Conservation (phyloP, 2,797 vertebrate species). For the Anguilla marmorata region DNA sequence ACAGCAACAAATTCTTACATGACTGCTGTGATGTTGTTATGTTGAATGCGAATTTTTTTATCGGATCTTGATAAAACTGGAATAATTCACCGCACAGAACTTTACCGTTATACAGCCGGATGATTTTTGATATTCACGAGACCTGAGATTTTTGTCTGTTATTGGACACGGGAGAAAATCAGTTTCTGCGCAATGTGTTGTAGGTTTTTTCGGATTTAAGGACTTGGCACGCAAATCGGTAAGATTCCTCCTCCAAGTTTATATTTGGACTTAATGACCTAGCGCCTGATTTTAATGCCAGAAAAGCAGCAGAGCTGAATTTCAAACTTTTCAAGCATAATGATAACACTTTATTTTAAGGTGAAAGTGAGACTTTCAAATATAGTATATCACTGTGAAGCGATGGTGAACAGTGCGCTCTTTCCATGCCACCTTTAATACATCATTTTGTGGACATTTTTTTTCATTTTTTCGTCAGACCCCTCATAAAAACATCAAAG, state of each 20-base stretch:
- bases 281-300: not conserved
- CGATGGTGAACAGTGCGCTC: not conserved
- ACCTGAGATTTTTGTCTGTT: not conserved
- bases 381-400: not conserved
- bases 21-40: slow-evolving; percentile 63
- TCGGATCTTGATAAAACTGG: slow-evolving; percentile 54
- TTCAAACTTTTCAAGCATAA: not conserved
- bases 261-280: not conserved
- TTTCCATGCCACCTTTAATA: slow-evolving; percentile 32
- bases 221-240: not conserved
- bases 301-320: not conserved
- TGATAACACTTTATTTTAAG: slow-evolving; percentile 46
- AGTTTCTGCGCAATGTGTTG: not conserved
- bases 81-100: slow-evolving; percentile 49
- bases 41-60: slow-evolving; percentile 45
- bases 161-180: not conserved
- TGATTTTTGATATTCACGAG: not conserved
- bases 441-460: slow-evolving; percentile 57
- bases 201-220: not conserved
- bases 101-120: slow-evolving; percentile 22
- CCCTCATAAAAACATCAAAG: slow-evolving; percentile 48
- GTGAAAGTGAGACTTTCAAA: slow-evolving; percentile 43
- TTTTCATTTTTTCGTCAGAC: slow-evolving; percentile 74
- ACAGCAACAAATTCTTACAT: slow-evolving; percentile 51
- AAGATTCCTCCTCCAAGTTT: not conserved